Evolutionary conservation across 2,888 invertebrate genomes (phyloP).

Genomic region (Coelinius sp.): DNA sequence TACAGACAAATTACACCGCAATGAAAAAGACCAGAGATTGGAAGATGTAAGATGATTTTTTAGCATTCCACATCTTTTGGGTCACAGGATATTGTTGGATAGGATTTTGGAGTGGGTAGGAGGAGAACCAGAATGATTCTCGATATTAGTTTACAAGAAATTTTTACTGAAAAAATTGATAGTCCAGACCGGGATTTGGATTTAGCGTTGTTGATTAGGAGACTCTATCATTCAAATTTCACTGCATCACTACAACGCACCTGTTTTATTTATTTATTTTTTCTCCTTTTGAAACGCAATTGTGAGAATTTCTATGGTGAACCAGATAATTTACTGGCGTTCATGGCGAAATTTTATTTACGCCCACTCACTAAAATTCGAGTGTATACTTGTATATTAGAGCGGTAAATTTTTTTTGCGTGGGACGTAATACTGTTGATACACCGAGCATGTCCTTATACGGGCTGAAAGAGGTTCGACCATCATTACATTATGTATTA

Average conservation of each 20-base stretch:
- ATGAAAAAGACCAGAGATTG: too few relatives aligned
- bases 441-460: slow-evolving; percentile 29
- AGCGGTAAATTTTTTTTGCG: slow-evolving; percentile 16
- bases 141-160: too few relatives aligned
- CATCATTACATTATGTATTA: slow-evolving; percentile 32
- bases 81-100: too few relatives aligned
- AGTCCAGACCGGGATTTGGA: too few relatives aligned
- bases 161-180: too few relatives aligned
- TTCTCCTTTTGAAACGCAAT: background rate
- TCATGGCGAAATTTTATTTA: slow-evolving; percentile 20
- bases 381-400: background rate
- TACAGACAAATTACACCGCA: too few relatives aligned
- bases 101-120: too few relatives aligned
- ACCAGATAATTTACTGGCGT: background rate
- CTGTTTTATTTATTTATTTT: background rate
- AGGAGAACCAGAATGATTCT: too few relatives aligned
- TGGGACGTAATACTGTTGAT: slow-evolving; percentile 17
- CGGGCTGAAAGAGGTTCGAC: slow-evolving; percentile 33
- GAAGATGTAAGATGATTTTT: too few relatives aligned
- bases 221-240: background rate
- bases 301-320: background rate
- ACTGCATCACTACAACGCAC: background rate
- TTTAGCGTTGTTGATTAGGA: too few relatives aligned
- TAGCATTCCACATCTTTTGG: too few relatives aligned
- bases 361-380: slow-evolving; percentile 28